A percentile compares a stretch with the other conserved stretches of the same genome.
These are phyloP conservation scores for Melinopterus prodromus DNA, from an alignment of 2,888 invertebrate genomes.

Conservation along the genomic window DNA sequence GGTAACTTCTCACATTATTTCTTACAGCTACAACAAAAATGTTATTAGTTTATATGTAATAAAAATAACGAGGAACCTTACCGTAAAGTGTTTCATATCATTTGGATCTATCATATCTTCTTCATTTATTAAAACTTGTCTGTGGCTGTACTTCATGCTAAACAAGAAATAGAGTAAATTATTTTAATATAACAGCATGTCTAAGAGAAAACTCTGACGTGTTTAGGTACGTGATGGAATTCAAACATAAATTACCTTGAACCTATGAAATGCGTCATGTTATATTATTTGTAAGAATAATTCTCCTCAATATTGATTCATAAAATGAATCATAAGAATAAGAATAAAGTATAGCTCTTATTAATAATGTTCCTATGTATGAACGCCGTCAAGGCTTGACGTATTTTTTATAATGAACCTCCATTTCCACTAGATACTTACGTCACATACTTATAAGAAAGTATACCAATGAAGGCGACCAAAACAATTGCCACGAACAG, in stretches of 20 bases:
- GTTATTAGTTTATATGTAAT: slow-evolving; percentile 5
- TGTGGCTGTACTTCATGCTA: slow-evolving; percentile 51
- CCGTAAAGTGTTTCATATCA: slow-evolving; percentile 60
- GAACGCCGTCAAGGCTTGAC: no score
- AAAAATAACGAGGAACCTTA: slow-evolving; percentile 46
- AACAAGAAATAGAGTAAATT: background rate
- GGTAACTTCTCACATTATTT: background rate
- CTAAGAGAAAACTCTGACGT: background rate
- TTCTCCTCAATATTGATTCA: background rate
- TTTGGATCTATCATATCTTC: slow-evolving; percentile 57
- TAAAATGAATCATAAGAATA: background rate
- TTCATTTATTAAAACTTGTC: slow-evolving; percentile 61
- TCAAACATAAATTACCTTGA: background rate
- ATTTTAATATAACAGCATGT: background rate
- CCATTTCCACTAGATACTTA: background rate
- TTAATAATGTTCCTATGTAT: no score
- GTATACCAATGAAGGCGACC: background rate
- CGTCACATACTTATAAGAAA: slow-evolving; percentile 15
- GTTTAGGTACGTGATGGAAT: background rate
- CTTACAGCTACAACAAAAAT: slow-evolving; percentile 19
- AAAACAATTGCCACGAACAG: background rate
- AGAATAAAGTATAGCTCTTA: background rate
- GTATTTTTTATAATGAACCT: background rate
- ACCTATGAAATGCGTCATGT: background rate
- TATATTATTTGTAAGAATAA: background rate